These are phyloP conservation scores for Lucifuga dentata DNA, from an alignment of 2,113 vertebrate species.

Conservation along the genomic window DNA sequence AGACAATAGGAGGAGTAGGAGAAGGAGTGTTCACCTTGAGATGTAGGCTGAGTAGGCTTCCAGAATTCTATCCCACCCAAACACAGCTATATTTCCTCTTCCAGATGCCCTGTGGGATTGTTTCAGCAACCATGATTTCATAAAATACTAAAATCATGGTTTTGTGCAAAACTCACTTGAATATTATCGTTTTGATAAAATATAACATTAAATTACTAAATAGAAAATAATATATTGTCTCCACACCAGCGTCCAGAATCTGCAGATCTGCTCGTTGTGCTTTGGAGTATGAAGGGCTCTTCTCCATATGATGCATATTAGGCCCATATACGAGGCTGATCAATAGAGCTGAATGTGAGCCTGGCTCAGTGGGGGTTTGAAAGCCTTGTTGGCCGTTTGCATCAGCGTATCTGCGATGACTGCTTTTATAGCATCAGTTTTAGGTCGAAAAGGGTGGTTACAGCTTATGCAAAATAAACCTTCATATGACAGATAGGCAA, in stretches of 20 bases:
- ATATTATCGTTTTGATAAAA: conserved; percentile 13
- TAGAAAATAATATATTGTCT: not conserved
- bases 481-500: conserved; percentile 12
- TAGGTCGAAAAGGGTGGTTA: conserved; percentile 19
- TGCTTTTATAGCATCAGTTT: conserved; percentile 39
- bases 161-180: conserved; percentile 14
- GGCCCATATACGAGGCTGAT: conserved; percentile 60
- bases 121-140: conserved; percentile 23
- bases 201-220: conserved; percentile 9
- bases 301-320: conserved; percentile 56
- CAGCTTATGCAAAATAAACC: conserved; percentile 29
- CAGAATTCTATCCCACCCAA: conserved; percentile 41
- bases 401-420: conserved; percentile 23
- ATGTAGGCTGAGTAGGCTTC: conserved; percentile 53
- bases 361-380: conserved; percentile 41
- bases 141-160: not conserved
- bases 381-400: conserved; percentile 48
- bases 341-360: conserved; percentile 64
- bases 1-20: conserved; percentile 72
- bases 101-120: not conserved
- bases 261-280: conserved; percentile 24
- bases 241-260: not conserved
- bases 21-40: conserved; percentile 71
- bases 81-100: conserved; percentile 30
- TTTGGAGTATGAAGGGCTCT: conserved; percentile 37